These are phyloP conservation scores for Drosophila sp. DNA, from an alignment of 1,140 invertebrate genomes.

Conservation along the genomic window DNA sequence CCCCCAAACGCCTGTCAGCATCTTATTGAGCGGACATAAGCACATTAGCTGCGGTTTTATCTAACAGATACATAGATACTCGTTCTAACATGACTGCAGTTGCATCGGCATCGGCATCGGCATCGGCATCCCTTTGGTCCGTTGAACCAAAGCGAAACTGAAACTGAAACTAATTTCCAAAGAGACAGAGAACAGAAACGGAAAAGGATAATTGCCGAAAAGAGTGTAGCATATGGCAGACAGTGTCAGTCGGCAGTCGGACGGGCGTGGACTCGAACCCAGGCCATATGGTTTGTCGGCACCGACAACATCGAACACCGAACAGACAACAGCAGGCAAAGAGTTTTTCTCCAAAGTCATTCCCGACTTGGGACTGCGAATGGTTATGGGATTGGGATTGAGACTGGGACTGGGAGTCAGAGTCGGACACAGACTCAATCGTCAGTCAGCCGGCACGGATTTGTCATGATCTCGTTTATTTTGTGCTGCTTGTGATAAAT, in stretches of 20 bases:
- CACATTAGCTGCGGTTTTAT: conserved; percentile 75
- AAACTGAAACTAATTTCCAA: conserved; percentile 69
- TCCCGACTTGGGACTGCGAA: conserved; percentile 39
- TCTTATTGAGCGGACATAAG: conserved; percentile 79
- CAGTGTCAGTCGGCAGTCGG: neutral
- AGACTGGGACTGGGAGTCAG: conserved; percentile 2
- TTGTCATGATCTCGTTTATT: conserved; percentile 75
- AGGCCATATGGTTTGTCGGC: conserved; percentile 55
- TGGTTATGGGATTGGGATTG: too few relatives aligned
- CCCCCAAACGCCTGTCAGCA: conserved; percentile 70
- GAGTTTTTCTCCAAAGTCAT: conserved; percentile 64
- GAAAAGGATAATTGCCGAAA: conserved; percentile 73
- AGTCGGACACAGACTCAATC: conserved; percentile 2
- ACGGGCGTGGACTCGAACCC: conserved; percentile 21
- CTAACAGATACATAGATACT: conserved; percentile 35
- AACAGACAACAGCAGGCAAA: conserved; percentile 73
- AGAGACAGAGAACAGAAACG: conserved; percentile 27
- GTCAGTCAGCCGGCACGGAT: conserved; percentile 64
- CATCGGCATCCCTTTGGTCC: conserved; percentile 65
- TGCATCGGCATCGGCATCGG: conserved; percentile 47
- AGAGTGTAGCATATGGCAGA: conserved; percentile 67
- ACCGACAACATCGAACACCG: too few relatives aligned
- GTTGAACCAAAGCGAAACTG: conserved; percentile 32
- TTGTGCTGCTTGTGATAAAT: conserved; percentile 64
- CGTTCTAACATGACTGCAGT: too few relatives aligned